A percentile compares a stretch with the other conserved stretches of the same genome.
These are phyloP conservation scores for Istiophorus platypterus DNA, from an alignment of 2,113 vertebrate genomes.

Conservation along the genomic window DNA sequence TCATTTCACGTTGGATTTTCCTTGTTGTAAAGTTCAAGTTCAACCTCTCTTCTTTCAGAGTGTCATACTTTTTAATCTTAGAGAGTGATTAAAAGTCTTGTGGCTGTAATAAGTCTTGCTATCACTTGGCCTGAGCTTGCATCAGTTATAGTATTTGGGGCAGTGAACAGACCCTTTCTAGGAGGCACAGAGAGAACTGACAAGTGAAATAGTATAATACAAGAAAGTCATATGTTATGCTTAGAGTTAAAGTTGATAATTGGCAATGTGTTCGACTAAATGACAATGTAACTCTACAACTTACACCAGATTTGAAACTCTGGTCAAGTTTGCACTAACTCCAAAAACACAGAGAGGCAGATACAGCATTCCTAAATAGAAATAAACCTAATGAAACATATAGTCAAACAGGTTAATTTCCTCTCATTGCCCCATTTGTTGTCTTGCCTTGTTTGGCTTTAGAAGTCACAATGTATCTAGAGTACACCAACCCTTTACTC, in stretches of 20 bases:
- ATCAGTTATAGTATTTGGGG: constrained; percentile 28
- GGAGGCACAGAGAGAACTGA: constrained; percentile 9
- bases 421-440: background rate
- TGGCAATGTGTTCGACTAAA: background rate
- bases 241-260: constrained; percentile 1
- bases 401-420: background rate
- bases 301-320: constrained; percentile 4
- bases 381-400: background rate
- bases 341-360: background rate
- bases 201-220: constrained; percentile 27
- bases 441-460: background rate
- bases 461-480: background rate
- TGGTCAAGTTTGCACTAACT: background rate
- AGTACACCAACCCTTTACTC: background rate
- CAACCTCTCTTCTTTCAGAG: background rate
- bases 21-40: background rate
- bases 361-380: background rate
- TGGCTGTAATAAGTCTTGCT: constrained; percentile 65
- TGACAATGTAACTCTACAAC: background rate
- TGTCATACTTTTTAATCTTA: constrained; percentile 11
- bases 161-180: constrained; percentile 31
- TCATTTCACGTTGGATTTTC: background rate
- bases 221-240: background rate
- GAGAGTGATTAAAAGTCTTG: constrained; percentile 50
- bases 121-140: constrained; percentile 54